These are phyloP conservation scores for Drosophila malerkotliana DNA, from an alignment of 1,140 invertebrate genomes.

Conservation along the genomic window DNA sequence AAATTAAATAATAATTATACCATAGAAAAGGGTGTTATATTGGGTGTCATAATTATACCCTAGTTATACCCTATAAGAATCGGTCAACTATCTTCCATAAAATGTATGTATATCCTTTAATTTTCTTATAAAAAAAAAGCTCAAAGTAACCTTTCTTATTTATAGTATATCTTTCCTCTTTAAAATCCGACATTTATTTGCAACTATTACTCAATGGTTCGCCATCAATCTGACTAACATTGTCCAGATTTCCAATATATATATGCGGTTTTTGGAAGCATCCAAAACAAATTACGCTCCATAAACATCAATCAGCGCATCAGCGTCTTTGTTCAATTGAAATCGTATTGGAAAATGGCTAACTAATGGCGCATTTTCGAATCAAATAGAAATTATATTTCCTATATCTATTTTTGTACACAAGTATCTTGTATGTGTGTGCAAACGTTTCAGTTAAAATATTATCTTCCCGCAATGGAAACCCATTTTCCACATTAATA, in stretches of 20 bases:
- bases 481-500: constrained; percentile 25
- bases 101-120: no score
- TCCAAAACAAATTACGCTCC: constrained; percentile 45
- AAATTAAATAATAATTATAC: no score
- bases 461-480: constrained; percentile 41
- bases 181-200: constrained; percentile 23
- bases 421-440: constrained; percentile 1
- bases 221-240: constrained; percentile 34
- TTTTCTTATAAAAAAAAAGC: no score
- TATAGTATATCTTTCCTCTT: background rate
- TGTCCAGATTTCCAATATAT: constrained; percentile 31
- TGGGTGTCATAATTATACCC: no score
- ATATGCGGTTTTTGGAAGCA: constrained; percentile 14
- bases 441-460: constrained; percentile 8
- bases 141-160: background rate
- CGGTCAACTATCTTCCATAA: no score
- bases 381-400: constrained; percentile 33
- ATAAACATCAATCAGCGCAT: constrained; percentile 56
- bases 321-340: constrained; percentile 33
- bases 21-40: no score
- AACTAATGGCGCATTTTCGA: constrained; percentile 52
- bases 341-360: constrained; percentile 37
- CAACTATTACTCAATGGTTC: constrained; percentile 25
- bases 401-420: constrained; percentile 4
- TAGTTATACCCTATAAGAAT: no score